Conservation (phyloP, 2,797 vertebrate species). For the Tokudaia tokunoshimensis region DNA sequence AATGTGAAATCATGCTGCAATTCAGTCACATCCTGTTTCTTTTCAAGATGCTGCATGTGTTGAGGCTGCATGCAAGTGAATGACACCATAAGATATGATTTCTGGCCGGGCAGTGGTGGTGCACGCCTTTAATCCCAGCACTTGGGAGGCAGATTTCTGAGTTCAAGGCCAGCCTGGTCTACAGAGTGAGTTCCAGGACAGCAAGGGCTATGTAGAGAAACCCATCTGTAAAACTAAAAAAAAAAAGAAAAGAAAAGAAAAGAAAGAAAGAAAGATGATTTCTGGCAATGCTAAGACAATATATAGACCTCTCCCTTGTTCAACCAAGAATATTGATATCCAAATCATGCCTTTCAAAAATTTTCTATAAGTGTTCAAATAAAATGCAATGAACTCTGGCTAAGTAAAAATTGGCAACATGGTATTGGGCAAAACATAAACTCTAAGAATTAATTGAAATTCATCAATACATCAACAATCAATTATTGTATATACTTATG, state of each 20-base stretch:
- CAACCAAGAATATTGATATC: conserved; percentile 47
- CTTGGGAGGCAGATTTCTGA: too few species aligned
- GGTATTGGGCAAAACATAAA: conserved; percentile 31
- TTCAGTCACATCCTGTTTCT: conserved; percentile 15
- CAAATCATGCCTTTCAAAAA: conserved; percentile 47
- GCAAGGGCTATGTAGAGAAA: too few species aligned
- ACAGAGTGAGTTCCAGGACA: too few species aligned
- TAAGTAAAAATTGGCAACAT: conserved; percentile 36
- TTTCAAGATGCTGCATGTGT: not conserved
- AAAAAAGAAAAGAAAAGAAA: too few species aligned
- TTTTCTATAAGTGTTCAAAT: conserved; percentile 37
- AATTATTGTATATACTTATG: conserved; percentile 23
- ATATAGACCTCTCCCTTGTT: conserved; percentile 47
- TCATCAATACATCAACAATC: conserved; percentile 62
- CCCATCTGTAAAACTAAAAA: too few species aligned
- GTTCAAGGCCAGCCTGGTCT: too few species aligned
- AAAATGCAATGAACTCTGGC: conserved; percentile 57
- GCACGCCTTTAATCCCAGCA: too few species aligned
- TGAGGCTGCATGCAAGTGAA: not conserved
- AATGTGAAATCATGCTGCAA: conserved; percentile 57
- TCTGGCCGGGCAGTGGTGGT: not conserved
- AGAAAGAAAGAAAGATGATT: not conserved
- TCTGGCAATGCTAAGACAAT: conserved; percentile 15
- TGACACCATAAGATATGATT: not conserved
- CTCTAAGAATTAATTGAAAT: conserved; percentile 7